Percentiles rank a stretch among this genome's conserved stretches.
Conservation (phyloP, 2,113 vertebrate species). For the Ochotona curzoniae region DNA sequence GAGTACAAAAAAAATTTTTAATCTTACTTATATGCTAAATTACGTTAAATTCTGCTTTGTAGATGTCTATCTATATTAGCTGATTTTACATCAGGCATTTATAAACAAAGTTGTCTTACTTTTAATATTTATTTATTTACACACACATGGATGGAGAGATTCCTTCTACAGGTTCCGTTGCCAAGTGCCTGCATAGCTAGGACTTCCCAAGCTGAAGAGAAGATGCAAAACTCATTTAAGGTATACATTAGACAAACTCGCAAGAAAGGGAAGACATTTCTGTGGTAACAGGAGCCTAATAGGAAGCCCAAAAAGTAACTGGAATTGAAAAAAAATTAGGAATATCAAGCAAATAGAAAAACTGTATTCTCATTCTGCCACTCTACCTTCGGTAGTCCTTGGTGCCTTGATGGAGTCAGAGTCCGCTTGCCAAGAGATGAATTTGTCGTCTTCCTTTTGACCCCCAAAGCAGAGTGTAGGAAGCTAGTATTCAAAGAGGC, state of each 20-base stretch:
- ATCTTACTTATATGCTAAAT: too few species aligned
- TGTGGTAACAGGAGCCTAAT: neutral
- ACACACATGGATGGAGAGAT: too few species aligned
- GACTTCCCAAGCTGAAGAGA: too few species aligned
- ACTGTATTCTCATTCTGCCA: rapidly evolving
- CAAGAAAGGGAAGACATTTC: neutral
- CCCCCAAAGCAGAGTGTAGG: neutral
- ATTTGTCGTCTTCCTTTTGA: neutral
- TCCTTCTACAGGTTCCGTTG: too few species aligned
- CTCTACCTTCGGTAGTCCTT: neutral
- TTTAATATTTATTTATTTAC: too few species aligned
- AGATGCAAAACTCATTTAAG: too few species aligned
- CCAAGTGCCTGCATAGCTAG: too few species aligned
- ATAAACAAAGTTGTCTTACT: neutral
- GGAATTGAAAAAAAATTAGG: neutral
- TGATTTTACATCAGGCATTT: neutral
- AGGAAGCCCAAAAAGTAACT: neutral
- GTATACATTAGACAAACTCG: neutral
- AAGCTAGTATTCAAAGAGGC: neutral
- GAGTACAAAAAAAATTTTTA: too few species aligned
- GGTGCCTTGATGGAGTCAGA: rapidly evolving
- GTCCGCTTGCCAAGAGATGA: neutral
- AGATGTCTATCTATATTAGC: neutral
- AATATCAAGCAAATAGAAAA: neutral
- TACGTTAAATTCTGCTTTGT: too few species aligned